phyloP scores from a whole-genome alignment of 2,797 vertebrate species.

The Scolopax rusticola region DNA sequence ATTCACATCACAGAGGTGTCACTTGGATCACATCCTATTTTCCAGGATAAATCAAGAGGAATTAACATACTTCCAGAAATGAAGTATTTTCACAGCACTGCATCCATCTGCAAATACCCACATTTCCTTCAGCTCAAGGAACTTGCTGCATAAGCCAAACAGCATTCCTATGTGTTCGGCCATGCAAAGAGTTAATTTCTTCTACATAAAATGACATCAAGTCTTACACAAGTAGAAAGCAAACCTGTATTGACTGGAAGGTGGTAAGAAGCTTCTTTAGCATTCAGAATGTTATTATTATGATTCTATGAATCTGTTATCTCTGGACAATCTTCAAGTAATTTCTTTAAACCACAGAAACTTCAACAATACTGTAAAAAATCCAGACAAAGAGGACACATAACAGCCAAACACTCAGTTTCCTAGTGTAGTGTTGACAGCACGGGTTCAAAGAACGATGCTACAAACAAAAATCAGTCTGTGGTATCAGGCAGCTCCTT shows the following conservation, averaged over 20 bases:
- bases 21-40: background rate
- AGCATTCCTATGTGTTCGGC: background rate
- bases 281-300: background rate
- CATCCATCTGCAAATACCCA: background rate
- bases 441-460: background rate
- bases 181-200: background rate
- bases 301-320: background rate
- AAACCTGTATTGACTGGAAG: background rate
- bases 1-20: background rate
- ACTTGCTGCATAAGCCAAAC: background rate
- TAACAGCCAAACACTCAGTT: background rate
- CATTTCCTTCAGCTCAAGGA: background rate
- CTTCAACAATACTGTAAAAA: background rate
- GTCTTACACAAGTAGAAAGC: background rate
- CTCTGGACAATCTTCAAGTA: background rate
- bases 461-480: background rate
- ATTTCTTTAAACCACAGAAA: background rate
- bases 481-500: background rate
- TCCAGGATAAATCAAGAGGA: background rate
- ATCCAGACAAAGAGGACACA: background rate
- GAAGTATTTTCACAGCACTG: background rate
- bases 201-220: background rate
- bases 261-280: background rate
- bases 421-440: background rate
- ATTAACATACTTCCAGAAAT: background rate